These are phyloP conservation scores for Hydrolagus colliei DNA, from an alignment of 2,797 vertebrate species.

Conservation along the genomic window DNA sequence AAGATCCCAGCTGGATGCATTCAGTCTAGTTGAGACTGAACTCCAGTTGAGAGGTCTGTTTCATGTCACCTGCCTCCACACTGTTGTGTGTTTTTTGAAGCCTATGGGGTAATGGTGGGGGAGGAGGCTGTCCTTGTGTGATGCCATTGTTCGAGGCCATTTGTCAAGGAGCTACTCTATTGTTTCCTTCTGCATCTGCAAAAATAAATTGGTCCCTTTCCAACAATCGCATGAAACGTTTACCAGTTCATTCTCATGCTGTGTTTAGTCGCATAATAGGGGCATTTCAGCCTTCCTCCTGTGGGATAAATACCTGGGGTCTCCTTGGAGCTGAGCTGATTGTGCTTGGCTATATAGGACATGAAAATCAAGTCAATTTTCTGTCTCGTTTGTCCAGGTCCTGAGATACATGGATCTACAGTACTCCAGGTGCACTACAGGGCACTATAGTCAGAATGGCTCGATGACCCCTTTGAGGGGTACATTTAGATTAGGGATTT, in stretches of 20 bases:
- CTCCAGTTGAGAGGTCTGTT: neutral
- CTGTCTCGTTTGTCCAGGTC: neutral
- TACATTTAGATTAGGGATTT: neutral
- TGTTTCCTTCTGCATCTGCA: neutral
- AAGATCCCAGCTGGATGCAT: neutral
- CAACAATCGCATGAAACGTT: no score
- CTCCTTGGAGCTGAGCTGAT: no score
- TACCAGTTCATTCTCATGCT: no score
- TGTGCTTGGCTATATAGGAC: no score
- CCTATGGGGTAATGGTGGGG: neutral
- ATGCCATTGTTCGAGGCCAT: neutral
- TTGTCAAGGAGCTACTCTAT: neutral
- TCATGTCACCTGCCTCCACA: constrained; percentile 1
- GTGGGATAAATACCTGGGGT: neutral
- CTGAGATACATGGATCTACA: neutral
- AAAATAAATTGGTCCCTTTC: no score
- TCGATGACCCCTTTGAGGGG: no score
- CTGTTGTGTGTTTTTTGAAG: neutral
- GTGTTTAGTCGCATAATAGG: neutral
- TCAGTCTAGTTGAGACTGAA: no score
- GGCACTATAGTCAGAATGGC: no score
- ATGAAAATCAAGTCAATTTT: no score
- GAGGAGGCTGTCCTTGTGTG: neutral
- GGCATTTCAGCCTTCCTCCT: neutral
- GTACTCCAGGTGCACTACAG: neutral